Percentiles rank a stretch among this genome's conserved stretches.
Conservation (phyloP, 2,797 vertebrate genomes). For the Enteromius argenteus region DNA sequence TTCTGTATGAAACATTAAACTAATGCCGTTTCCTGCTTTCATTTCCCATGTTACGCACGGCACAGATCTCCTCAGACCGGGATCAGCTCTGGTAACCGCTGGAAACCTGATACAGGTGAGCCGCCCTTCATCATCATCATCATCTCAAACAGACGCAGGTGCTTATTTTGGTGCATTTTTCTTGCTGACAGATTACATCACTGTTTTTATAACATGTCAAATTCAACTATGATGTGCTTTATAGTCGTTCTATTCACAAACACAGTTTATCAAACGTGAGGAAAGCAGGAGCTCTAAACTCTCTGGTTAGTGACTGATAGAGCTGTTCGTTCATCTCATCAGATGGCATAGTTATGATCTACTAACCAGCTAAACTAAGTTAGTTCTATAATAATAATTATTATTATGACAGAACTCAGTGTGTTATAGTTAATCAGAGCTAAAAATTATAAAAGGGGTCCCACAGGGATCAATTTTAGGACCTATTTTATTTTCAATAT, state of each 20-base stretch:
- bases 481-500: no score
- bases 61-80: conserved; percentile 80
- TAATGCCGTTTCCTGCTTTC: conserved; percentile 57
- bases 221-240: neutral
- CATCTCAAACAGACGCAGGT: neutral
- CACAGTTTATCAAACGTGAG: no score
- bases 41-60: conserved; percentile 55
- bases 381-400: no score
- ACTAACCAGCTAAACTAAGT: no score
- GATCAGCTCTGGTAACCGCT: conserved; percentile 81
- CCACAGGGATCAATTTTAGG: no score
- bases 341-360: no score
- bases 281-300: neutral
- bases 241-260: neutral
- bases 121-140: neutral
- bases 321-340: neutral
- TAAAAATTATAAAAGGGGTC: no score
- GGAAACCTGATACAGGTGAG: conserved; percentile 71
- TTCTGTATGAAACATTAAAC: conserved; percentile 62
- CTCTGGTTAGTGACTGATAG: neutral
- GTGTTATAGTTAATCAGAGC: no score
- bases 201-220: neutral
- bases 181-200: neutral
- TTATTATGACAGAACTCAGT: no score
- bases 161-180: neutral